Evolutionary conservation across 2,113 vertebrate species (phyloP), one percentile per base, ranked within the genome.

Genomic region (Scalopus aquaticus): DNA sequence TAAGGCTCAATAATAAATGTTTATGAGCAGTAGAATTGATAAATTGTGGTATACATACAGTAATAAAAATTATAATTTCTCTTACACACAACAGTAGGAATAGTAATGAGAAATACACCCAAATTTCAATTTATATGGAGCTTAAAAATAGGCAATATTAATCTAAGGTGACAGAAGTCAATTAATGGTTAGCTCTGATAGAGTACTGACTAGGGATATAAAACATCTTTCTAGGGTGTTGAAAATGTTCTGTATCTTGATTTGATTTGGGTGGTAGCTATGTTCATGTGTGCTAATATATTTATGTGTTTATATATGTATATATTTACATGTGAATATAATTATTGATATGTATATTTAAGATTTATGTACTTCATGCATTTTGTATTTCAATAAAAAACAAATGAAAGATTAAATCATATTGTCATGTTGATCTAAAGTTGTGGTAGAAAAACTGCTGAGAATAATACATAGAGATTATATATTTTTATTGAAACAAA

Each of bases 341-440:
- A 44, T 35, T 70, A 46, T 64, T 74, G 6, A 58, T 76, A 62
- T 76, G 6, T 54, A 39, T 62, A 13, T 19, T 67, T 87, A 87
- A 73, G 56, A 54, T 46, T 46, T 86, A 22, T 74, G 15, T 12
- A 32, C 32, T 67, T 85, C 28, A 78, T 91, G 65, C 10, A 69
- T 77, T 83, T 90, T 91, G 32, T 70, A 81, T 60, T 73, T 78
- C 35, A 76, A 83, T 39, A 51, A 93, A 67, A 81, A 88, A 20
- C 56, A 67, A 82, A 95, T 24, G 9, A 82, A 95, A 87, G 72
- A 35, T 15, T 70, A 92, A 93, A 92, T 37, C 8, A 67, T 79
- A 54, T 54, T 83, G 44, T 37, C 13, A 87, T 5, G 6, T n/a
- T n/a, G n/a, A n/a, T 89, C 4, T 44, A 94, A 22, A 87, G 37